Conservation (phyloP, 1,140 invertebrate genomes). For the Dryas iulia region DNA sequence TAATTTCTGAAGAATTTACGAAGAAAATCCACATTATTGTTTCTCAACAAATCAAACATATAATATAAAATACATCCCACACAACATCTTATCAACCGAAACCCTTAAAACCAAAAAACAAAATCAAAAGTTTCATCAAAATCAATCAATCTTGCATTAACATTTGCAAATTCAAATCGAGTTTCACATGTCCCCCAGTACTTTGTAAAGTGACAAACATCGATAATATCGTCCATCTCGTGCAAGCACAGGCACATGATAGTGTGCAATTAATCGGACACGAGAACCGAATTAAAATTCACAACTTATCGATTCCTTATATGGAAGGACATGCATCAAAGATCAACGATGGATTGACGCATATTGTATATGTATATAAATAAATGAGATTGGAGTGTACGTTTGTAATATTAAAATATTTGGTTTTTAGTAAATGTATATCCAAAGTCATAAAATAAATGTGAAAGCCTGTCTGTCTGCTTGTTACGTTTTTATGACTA, state of each 20-base stretch:
- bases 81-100: background rate
- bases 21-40: no score
- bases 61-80: background rate
- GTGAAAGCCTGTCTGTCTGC: no score
- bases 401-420: no score
- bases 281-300: constrained; percentile 26
- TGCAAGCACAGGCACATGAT: constrained; percentile 11
- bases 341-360: constrained; percentile 22
- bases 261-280: constrained; percentile 25
- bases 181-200: constrained; percentile 7
- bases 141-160: background rate
- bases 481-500: no score
- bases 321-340: constrained; percentile 21
- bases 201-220: constrained; percentile 10
- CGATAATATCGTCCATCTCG: constrained; percentile 24
- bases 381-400: no score
- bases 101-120: background rate
- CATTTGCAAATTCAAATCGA: background rate
- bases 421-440: no score
- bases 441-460: no score
- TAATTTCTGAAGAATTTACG: no score
- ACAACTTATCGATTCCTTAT: constrained; percentile 24
- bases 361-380: background rate
- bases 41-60: background rate
- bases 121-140: background rate